Percentiles rank a stretch among this genome's conserved stretches.
phyloP scores from a whole-genome alignment of 2,797 vertebrate species.

The Dallia pectoralis region DNA sequence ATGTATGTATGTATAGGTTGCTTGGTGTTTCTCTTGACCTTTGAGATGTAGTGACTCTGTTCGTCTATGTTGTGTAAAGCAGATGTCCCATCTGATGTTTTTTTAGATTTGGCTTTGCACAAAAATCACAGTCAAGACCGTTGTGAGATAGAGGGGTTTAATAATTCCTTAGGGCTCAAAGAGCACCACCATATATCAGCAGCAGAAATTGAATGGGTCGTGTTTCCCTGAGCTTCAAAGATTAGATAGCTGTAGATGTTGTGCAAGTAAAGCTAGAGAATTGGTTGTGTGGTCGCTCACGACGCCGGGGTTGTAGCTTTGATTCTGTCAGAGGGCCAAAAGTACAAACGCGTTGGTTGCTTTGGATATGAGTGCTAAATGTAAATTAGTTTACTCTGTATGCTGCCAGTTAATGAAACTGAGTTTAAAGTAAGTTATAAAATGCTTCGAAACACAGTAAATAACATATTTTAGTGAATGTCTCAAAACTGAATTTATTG shows the following conservation, averaged over 20 bases:
- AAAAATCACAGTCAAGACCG: conserved; percentile 34
- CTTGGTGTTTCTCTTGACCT: conserved; percentile 54
- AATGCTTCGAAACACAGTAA: too few relatives aligned
- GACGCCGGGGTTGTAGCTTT: too few relatives aligned
- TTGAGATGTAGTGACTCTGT: conserved; percentile 52
- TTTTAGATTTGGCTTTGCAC: conserved; percentile 48
- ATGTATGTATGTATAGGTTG: conserved; percentile 3
- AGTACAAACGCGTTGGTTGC: conserved; percentile 9
- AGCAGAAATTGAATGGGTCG: conserved; percentile 66
- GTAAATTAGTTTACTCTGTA: neutral
- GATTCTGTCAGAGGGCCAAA: too few relatives aligned
- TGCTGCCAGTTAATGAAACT: neutral
- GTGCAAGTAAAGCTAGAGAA: conserved; percentile 45
- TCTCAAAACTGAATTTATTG: too few relatives aligned
- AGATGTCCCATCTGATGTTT: conserved; percentile 49
- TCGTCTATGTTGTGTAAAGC: conserved; percentile 53
- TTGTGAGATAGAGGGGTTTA: conserved; percentile 39
- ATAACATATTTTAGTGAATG: too few relatives aligned
- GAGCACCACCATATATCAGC: conserved; percentile 62
- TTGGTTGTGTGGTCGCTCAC: too few relatives aligned
- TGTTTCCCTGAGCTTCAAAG: conserved; percentile 60
- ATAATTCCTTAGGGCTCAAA: conserved; percentile 60
- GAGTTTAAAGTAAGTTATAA: too few relatives aligned
- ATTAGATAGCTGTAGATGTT: conserved; percentile 61
- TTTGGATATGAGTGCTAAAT: too few relatives aligned